Evolutionary conservation across 1,140 invertebrate genomes (phyloP), one percentile per base, ranked within the genome.

Genomic region (Chrysomallon squamiferum): DNA sequence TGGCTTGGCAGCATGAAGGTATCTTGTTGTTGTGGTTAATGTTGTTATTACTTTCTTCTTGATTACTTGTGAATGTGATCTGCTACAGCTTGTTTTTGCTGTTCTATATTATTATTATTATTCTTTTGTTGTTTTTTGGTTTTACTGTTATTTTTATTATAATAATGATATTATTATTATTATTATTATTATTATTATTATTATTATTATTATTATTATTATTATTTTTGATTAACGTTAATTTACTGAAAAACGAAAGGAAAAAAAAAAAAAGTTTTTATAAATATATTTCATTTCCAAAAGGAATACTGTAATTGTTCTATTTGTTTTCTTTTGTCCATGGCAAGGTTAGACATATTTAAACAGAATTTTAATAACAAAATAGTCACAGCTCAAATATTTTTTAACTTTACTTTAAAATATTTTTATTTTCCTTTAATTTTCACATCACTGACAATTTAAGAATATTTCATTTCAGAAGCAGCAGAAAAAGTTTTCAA

Each of bases 211-310:
- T 45, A 22, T 22, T 45, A 15, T 43, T 41, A 15, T 43, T 59
- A 41, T 6, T 47, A 52, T 54, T 35, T 0, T 20, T 9, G n/a
- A 15, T 13, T n/a, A 54, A 25, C 20, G 6, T 0, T 38, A 3
- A 33, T 25, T 52, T 25, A 30, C n/a, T 54, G 35, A 15, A 6
- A n/a, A 41, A 25, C 5, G 33, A 59, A 92, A 88, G 73, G 90
- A 93, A 11, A 92, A 91, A 85, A 91, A 90, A 78, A 91, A 91
- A 87, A 91, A n/a, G n/a, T n/a, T n/a, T n/a, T n/a, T n/a, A n/a
- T n/a, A n/a, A n/a, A n/a, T n/a, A n/a, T n/a, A n/a, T n/a, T n/a
- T n/a, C n/a, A n/a, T n/a, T n/a, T n/a, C n/a, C n/a, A n/a, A n/a
- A n/a, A n/a, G n/a, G n/a, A n/a, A n/a, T n/a, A n/a, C n/a, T n/a